Percentiles rank a stretch among this genome's conserved stretches.
These are phyloP conservation scores for Zaprionus africanus DNA, from an alignment of 1,140 invertebrate genomes.

Conservation along the genomic window DNA sequence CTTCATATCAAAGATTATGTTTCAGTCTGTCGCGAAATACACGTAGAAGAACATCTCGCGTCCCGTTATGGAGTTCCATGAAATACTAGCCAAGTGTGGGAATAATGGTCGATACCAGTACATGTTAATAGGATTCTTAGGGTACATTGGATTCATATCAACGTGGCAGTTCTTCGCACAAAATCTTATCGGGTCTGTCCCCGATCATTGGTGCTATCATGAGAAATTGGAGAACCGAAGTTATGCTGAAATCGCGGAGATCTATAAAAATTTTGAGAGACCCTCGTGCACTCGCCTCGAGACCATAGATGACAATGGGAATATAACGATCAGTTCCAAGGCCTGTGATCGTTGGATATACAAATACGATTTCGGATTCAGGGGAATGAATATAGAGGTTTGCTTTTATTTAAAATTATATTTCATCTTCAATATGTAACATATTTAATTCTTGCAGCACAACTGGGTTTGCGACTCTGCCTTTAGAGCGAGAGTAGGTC, in stretches of 20 bases:
- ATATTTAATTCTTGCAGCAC: slow-evolving; percentile 79
- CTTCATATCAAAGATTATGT: not conserved
- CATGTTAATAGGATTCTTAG: slow-evolving; percentile 84
- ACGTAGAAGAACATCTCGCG: not conserved
- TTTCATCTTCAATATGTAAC: too few species aligned
- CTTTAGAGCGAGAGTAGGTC: slow-evolving; percentile 86
- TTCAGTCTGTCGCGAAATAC: not conserved
- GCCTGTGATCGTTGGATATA: slow-evolving; percentile 85
- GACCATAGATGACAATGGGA: slow-evolving; percentile 29
- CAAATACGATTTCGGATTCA: slow-evolving; percentile 84
- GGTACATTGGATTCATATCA: slow-evolving; percentile 65
- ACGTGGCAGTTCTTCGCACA: slow-evolving; percentile 86
- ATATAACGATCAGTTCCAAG: slow-evolving; percentile 51
- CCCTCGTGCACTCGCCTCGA: slow-evolving; percentile 67
- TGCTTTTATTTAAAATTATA: not conserved
- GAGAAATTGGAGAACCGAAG: slow-evolving; percentile 63
- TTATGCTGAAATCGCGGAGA: slow-evolving; percentile 49
- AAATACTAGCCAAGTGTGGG: slow-evolving; percentile 86
- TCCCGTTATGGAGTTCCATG: slow-evolving; percentile 85
- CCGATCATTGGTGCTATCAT: slow-evolving; percentile 84
- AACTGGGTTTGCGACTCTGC: slow-evolving; percentile 86
- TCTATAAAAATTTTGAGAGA: slow-evolving; percentile 53
- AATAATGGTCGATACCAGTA: slow-evolving; percentile 87
- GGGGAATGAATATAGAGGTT: slow-evolving; percentile 86
- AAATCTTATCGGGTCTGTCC: slow-evolving; percentile 85